Evolutionary conservation across 2,888 invertebrate genomes (phyloP).

Genomic region (Dione vanillae): DNA sequence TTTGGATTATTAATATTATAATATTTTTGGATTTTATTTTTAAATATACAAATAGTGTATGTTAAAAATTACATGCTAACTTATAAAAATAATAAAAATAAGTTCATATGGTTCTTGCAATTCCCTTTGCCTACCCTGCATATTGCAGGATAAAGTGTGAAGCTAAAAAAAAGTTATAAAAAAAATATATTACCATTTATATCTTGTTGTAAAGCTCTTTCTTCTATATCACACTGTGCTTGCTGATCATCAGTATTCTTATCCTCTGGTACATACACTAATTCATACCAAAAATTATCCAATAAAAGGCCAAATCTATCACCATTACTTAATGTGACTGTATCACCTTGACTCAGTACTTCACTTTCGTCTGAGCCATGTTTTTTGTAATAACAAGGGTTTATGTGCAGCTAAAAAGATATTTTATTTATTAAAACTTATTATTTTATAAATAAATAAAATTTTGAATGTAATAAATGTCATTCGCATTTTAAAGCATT

Average conservation of each 20-base stretch:
- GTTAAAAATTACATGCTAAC: no score
- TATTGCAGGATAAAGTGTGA: not conserved
- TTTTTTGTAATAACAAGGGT: conserved; percentile 80
- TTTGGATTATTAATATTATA: no score
- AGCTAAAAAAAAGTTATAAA: no score
- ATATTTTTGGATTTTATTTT: no score
- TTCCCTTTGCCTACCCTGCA: not conserved
- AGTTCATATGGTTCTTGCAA: no score
- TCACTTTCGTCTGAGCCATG: conserved; percentile 56
- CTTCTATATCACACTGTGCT: conserved; percentile 37
- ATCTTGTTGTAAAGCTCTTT: conserved; percentile 30
- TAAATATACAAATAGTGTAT: no score
- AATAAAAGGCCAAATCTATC: conserved; percentile 83
- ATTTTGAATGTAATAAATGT: not conserved
- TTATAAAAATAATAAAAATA: no score
- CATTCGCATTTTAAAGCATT: not conserved
- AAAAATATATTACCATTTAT: conserved; percentile 20
- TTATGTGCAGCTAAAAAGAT: conserved; percentile 77
- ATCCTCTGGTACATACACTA: conserved; percentile 49
- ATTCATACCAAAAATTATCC: conserved; percentile 77
- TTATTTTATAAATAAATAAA: no score
- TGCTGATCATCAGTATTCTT: conserved; percentile 33
- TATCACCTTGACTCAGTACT: conserved; percentile 63
- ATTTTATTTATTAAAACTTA: no score
- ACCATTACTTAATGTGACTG: conserved; percentile 65